Conservation (phyloP, 2,797 vertebrate species). For the Bradypodion pumilum region DNA sequence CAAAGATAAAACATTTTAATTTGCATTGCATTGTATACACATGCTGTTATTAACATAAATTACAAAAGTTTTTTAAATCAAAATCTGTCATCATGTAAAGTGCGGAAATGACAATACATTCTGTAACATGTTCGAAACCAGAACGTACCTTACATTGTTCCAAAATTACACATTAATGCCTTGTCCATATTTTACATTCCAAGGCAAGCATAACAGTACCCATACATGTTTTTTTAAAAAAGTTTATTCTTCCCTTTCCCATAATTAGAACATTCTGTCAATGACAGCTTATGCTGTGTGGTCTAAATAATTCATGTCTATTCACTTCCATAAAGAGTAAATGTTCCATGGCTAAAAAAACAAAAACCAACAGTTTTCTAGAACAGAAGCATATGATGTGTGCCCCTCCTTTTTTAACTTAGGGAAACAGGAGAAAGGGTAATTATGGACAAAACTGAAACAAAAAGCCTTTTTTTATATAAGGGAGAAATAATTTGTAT, state of each 20-base stretch:
- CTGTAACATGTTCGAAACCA: neutral
- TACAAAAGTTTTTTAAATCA: neutral
- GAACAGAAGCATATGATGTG: neutral
- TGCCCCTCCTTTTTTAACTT: neutral
- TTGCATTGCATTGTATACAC: neutral
- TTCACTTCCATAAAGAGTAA: neutral
- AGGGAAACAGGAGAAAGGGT: neutral
- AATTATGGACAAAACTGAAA: neutral
- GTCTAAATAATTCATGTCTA: neutral
- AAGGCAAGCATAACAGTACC: neutral
- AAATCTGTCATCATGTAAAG: neutral
- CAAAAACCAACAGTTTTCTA: neutral
- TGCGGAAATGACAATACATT: neutral
- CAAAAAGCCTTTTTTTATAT: neutral
- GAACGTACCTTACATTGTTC: neutral
- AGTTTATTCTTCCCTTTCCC: neutral
- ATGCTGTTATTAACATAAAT: neutral
- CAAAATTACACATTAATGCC: neutral
- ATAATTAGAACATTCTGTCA: neutral
- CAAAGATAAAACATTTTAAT: neutral
- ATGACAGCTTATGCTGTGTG: neutral
- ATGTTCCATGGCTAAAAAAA: neutral
- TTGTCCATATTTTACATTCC: neutral
- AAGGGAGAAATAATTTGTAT: neutral
- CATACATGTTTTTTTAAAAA: neutral